Percentiles rank a stretch among this genome's conserved stretches.
Evolutionary conservation across 2,113 vertebrate genomes (phyloP).

Genomic region (Poecilia latipinna): DNA sequence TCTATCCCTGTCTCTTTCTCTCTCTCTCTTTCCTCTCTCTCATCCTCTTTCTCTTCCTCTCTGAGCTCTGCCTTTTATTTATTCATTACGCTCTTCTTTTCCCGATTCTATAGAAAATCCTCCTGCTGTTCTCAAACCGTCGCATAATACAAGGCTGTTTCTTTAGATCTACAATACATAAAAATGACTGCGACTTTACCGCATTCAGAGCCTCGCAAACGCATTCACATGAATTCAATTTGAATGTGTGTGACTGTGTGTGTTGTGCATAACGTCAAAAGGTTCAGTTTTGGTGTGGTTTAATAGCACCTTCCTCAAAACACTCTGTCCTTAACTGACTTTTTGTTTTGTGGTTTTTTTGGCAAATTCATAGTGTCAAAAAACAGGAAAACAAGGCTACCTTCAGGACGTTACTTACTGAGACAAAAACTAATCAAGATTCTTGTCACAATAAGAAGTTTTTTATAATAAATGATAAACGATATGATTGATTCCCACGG

Average conservation of each 20-base stretch:
- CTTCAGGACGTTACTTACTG: too few species aligned
- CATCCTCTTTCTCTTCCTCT: conserved; percentile 23
- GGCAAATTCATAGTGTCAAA: too few species aligned
- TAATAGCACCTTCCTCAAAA: not conserved
- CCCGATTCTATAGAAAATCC: conserved; percentile 41
- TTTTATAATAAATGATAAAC: too few species aligned
- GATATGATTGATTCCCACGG: too few species aligned
- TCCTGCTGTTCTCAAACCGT: conserved; percentile 30
- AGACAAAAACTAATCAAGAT: too few species aligned
- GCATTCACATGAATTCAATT: too few species aligned
- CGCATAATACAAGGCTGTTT: conserved; percentile 29
- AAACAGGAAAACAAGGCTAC: too few species aligned
- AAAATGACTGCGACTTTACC: not conserved
- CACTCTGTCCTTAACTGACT: not conserved
- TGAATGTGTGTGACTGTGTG: not conserved
- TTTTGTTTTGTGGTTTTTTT: not conserved
- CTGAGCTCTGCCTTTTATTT: conserved; percentile 43
- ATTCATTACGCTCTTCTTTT: conserved; percentile 21
- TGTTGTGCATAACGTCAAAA: not conserved
- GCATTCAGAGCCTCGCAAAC: conserved; percentile 11
- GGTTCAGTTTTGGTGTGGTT: not conserved
- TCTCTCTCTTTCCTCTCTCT: conserved; percentile 22
- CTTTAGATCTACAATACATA: conserved; percentile 39
- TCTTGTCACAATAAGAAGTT: too few species aligned
- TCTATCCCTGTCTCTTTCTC: conserved; percentile 53